Evolutionary conservation across 2,888 invertebrate genomes (phyloP), one percentile per base, ranked within the genome.

Genomic region (Pseudeuparius sepicola): DNA sequence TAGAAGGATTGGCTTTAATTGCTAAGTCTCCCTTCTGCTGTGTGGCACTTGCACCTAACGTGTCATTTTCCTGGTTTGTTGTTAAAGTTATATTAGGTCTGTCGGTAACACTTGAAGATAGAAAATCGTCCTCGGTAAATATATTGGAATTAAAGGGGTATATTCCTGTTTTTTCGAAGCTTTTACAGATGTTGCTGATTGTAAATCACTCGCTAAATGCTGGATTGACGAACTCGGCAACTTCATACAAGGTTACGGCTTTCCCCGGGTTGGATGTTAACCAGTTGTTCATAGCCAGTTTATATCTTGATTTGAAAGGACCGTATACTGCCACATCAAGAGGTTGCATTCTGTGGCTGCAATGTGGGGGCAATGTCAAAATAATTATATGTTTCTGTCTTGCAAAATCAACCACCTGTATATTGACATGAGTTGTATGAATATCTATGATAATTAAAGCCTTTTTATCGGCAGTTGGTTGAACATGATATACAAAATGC

Each of bases 151-250:
- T 43, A 16, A 43, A 43, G 4, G 45, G 48, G 11, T 29, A 42
- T 29, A 46, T 46, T 15, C 45, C 44, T n/a, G 45, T 38, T 34
- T 36, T 40, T 16, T 31, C 31, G 33, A 48, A 49, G 13, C 41
- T 35, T 16, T 37, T 40, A 20, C 29, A 39, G 16, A 44, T 45
- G 33, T 47, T 50, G 24, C 37, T 37, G 6, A 40, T 39, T 26
- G 41, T 45, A 36, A 46, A 43, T 18, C 41, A 39, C 5, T 39
- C 32, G 13, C 27, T 31, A 30, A 38, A 41, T 16, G 43, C 43
- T 34, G 25, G 18, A 28, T 28, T 35, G 13, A 39, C 34, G 28
- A 48, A 38, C 28, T 26, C 31, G 2, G 37, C 33, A 14, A 44
- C 36, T 20, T 39, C 39, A 17, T 42, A 40, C 7, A 44, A 31